A percentile compares a stretch with the other conserved stretches of the same genome.
These are phyloP conservation scores for Trichopoda pennipes DNA, from an alignment of 2,888 invertebrate genomes.

Conservation along the genomic window DNA sequence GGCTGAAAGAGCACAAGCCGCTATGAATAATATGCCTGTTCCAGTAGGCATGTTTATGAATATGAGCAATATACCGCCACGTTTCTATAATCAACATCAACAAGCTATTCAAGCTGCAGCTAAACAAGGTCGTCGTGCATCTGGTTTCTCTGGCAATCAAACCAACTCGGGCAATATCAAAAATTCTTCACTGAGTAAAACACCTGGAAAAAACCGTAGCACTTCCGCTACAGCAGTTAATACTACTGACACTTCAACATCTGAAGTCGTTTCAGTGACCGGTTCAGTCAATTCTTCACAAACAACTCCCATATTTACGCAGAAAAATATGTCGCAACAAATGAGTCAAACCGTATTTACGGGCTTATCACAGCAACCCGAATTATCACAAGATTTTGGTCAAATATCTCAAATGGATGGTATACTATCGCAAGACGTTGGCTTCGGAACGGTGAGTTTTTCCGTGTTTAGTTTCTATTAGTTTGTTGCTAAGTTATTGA, in stretches of 20 bases:
- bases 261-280: slow-evolving; percentile 9
- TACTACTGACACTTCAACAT: slow-evolving; percentile 5
- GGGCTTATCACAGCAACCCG: slow-evolving; percentile 85
- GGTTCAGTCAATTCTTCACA: slow-evolving; percentile 55
- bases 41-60: slow-evolving; percentile 97
- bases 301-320: slow-evolving; percentile 84
- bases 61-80: slow-evolving; percentile 89
- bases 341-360: slow-evolving; percentile 86
- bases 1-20: slow-evolving; percentile 88
- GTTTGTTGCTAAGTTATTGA: no score
- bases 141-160: slow-evolving; percentile 73
- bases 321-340: slow-evolving; percentile 88
- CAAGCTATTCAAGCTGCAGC: slow-evolving; percentile 83
- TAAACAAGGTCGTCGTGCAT: slow-evolving; percentile 79
- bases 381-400: slow-evolving; percentile 80
- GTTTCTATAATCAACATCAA: slow-evolving; percentile 89
- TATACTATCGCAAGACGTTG: slow-evolving; percentile 91
- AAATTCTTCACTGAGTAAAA: slow-evolving; percentile 43
- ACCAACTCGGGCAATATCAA: slow-evolving; percentile 39
- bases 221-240: slow-evolving; percentile 9
- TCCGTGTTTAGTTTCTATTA: no score
- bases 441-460: slow-evolving; percentile 76
- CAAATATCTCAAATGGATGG: slow-evolving; percentile 94
- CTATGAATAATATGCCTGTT: slow-evolving; percentile 91
- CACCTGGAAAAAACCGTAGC: slow-evolving; percentile 54